phyloP scores from a whole-genome alignment of 2,888 invertebrate genomes.

The Bellardia bayeri region DNA sequence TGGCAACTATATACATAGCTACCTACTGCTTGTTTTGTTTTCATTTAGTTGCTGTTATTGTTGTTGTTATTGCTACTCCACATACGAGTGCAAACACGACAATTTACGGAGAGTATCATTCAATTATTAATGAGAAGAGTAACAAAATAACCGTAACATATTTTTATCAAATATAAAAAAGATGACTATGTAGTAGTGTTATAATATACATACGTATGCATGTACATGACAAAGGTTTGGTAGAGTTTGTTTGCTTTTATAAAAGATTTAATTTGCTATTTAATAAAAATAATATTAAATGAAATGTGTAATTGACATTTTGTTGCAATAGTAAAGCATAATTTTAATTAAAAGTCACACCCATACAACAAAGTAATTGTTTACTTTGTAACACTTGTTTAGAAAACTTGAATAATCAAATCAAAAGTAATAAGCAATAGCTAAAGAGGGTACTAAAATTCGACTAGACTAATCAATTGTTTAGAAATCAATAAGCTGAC shows the following conservation, averaged over 20 bases:
- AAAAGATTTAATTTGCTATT: background rate
- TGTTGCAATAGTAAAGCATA: background rate
- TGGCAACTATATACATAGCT: too few relatives aligned
- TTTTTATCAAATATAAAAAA: too few relatives aligned
- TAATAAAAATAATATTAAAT: background rate
- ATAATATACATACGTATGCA: too few relatives aligned
- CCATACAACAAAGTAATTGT: background rate
- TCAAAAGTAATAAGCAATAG: too few relatives aligned
- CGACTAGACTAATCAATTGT: too few relatives aligned
- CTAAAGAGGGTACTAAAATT: too few relatives aligned
- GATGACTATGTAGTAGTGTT: too few relatives aligned
- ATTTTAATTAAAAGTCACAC: background rate
- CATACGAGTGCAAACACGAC: too few relatives aligned
- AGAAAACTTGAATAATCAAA: too few relatives aligned
- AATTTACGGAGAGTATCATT: background rate
- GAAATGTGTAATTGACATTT: background rate
- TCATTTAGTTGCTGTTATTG: background rate
- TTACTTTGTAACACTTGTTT: background rate
- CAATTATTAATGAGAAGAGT: background rate
- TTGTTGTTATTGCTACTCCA: background rate
- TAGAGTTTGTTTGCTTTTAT: background rate
- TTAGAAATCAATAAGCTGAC: too few relatives aligned
- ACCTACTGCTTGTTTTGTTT: too few relatives aligned
- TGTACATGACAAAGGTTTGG: background rate
- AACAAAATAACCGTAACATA: background rate